Conservation (phyloP, 2,113 vertebrate genomes). For the Danionella cerebrum region DNA sequence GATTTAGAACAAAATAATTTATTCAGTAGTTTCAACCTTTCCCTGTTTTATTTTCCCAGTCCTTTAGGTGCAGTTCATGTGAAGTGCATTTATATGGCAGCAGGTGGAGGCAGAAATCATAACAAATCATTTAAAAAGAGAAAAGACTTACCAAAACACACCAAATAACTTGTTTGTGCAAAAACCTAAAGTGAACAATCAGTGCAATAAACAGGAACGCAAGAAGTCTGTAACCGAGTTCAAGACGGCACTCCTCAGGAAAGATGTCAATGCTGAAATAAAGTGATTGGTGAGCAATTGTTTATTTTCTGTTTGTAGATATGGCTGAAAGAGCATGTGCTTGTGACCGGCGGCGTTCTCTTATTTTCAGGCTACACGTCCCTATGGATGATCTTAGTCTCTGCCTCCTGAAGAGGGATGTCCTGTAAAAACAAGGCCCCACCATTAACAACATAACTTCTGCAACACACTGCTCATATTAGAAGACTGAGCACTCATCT, state of each 20-base stretch:
- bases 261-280: not conserved
- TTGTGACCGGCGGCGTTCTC: slow-evolving; percentile 6
- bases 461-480: not conserved
- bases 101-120: not conserved
- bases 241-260: not conserved
- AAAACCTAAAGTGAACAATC: slow-evolving; percentile 2
- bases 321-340: not conserved
- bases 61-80: not conserved
- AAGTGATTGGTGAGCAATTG: not conserved
- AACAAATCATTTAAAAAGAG: slow-evolving; percentile 9
- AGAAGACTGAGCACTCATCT: not conserved
- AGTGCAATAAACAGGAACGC: not conserved
- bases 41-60: not conserved
- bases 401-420: slow-evolving; percentile 37
- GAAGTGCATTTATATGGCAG: slow-evolving; percentile 28
- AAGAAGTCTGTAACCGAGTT: not conserved
- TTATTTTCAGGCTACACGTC: slow-evolving; percentile 22
- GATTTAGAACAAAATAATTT: slow-evolving; percentile 26
- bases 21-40: slow-evolving; percentile 12
- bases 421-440: slow-evolving; percentile 18
- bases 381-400: slow-evolving; percentile 39
- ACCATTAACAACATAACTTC: not conserved
- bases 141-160: slow-evolving; percentile 1
- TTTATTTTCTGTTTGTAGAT: not conserved
- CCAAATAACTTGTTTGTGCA: slow-evolving; percentile 37